These are phyloP conservation scores for Disparrhopalites patrizii DNA, from an alignment of 2,888 invertebrate genomes.

Conservation along the genomic window DNA sequence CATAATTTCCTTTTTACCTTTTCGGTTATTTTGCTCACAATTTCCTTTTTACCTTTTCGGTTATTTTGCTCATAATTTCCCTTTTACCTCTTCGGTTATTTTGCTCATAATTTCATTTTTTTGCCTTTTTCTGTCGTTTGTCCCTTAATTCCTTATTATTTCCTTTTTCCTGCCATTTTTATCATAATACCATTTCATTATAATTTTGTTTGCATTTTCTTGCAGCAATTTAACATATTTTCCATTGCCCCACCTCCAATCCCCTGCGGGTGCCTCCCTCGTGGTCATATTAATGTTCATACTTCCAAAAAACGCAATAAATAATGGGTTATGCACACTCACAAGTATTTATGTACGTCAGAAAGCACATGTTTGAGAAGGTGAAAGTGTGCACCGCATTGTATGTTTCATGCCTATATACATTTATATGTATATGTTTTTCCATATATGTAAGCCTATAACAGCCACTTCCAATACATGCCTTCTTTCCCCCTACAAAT, in stretches of 20 bases:
- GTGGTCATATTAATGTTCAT: too few relatives aligned
- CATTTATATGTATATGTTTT: background rate
- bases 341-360: too few relatives aligned
- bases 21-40: background rate
- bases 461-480: background rate
- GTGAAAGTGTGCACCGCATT: conserved; percentile 5
- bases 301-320: too few relatives aligned
- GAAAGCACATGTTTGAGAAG: too few relatives aligned
- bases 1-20: background rate
- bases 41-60: background rate
- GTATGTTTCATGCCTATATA: background rate
- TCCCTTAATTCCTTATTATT: background rate
- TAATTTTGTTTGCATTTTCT: background rate
- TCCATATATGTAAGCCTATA: background rate
- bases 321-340: too few relatives aligned
- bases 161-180: background rate
- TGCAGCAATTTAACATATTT: background rate
- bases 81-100: background rate
- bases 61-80: background rate
- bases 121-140: background rate
- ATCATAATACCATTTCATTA: background rate
- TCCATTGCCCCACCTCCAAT: background rate
- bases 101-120: background rate
- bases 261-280: too few relatives aligned
- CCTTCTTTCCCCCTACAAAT: background rate